Evolutionary conservation across 2,888 invertebrate species (phyloP).

Genomic region (Scaptomyza reducta): DNA sequence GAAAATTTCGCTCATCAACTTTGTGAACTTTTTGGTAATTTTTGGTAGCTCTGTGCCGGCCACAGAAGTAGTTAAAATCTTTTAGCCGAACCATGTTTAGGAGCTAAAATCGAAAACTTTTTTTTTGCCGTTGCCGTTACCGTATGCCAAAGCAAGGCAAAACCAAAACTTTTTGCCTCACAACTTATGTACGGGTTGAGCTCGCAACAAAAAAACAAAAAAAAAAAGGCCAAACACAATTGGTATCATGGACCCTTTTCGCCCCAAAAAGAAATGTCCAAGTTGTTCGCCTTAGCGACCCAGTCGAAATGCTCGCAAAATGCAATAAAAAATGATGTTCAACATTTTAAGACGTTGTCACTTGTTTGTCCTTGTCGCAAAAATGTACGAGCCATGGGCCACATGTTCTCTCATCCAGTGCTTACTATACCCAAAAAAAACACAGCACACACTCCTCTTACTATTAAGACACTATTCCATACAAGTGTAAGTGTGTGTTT

Average conservation of each 20-base stretch:
- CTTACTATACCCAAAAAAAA: not conserved
- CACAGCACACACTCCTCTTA: slow-evolving; percentile 16
- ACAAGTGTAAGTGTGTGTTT: not conserved
- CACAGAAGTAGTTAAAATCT: slow-evolving; percentile 66
- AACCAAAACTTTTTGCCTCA: slow-evolving; percentile 27
- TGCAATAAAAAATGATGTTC: slow-evolving; percentile 68
- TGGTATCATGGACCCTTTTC: slow-evolving; percentile 42
- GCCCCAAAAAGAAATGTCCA: slow-evolving; percentile 36
- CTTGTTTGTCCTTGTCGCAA: slow-evolving; percentile 62
- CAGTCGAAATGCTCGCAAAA: slow-evolving; percentile 55
- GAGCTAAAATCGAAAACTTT: slow-evolving; percentile 59
- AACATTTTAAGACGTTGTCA: slow-evolving; percentile 68
- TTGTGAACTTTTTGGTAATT: slow-evolving; percentile 48
- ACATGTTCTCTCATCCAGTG: slow-evolving; percentile 37
- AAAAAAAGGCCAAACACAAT: slow-evolving; percentile 7
- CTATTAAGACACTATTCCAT: slow-evolving; percentile 34
- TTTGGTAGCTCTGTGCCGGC: slow-evolving; percentile 52
- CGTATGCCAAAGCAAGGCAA: slow-evolving; percentile 12
- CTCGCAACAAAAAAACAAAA: not conserved
- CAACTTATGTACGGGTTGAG: not conserved
- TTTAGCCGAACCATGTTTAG: slow-evolving; percentile 59
- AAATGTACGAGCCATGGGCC: slow-evolving; percentile 48
- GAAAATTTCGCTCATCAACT: slow-evolving; percentile 34
- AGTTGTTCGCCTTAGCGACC: slow-evolving; percentile 24
- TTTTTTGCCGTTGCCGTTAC: too few relatives aligned